phyloP scores from a whole-genome alignment of 2,888 invertebrate genomes.

The Silvanus unidentatus region DNA sequence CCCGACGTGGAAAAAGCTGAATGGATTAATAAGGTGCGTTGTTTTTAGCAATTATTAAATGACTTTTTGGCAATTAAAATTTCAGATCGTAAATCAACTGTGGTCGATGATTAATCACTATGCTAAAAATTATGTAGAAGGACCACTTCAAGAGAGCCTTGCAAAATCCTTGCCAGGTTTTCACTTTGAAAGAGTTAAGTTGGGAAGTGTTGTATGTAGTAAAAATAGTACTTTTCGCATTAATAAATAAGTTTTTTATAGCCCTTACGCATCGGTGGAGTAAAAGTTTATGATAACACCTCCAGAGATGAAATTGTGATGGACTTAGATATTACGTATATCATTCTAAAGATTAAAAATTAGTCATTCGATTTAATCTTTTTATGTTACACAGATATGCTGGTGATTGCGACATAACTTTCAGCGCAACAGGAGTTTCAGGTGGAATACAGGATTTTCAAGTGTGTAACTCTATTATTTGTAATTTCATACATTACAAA shows the following conservation, averaged over 20 bases:
- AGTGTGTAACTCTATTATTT: constrained; percentile 39
- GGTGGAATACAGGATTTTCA: constrained; percentile 79
- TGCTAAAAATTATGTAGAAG: constrained; percentile 73
- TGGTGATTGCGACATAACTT: constrained; percentile 93
- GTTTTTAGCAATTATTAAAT: constrained; percentile 23
- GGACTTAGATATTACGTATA: constrained; percentile 90
- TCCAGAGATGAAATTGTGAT: constrained; percentile 91
- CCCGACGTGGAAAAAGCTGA: constrained; percentile 93
- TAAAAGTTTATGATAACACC: constrained; percentile 92
- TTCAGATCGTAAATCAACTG: constrained; percentile 75
- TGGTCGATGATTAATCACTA: constrained; percentile 96
- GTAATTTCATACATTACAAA: too few relatives aligned
- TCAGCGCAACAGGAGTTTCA: constrained; percentile 74
- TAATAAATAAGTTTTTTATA: constrained; percentile 39
- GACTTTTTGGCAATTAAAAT: constrained; percentile 24
- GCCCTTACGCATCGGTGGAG: constrained; percentile 89
- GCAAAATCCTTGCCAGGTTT: constrained; percentile 82
- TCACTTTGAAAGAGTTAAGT: constrained; percentile 86
- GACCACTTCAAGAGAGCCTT: constrained; percentile 78
- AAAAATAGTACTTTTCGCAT: neutral
- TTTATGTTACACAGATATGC: constrained; percentile 64
- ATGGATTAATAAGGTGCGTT: constrained; percentile 85
- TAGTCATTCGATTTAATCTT: neutral
- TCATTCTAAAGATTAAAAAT: constrained; percentile 1
- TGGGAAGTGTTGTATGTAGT: constrained; percentile 82